Percentiles rank a stretch among this genome's conserved stretches.
phyloP scores from a whole-genome alignment of 2,888 invertebrate species.

The Bellardia bayeri region DNA sequence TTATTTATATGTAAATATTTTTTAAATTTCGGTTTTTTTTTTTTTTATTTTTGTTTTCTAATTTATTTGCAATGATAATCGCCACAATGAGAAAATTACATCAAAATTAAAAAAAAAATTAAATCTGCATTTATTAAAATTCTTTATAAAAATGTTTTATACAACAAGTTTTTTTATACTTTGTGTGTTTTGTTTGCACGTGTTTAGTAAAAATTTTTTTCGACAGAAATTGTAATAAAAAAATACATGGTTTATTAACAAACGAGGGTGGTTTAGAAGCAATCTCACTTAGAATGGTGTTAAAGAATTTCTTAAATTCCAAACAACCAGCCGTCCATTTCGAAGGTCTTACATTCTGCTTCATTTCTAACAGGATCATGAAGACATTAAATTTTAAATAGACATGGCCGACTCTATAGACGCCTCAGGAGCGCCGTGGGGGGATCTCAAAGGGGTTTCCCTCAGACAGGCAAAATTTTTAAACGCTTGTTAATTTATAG shows the following conservation, averaged over 20 bases:
- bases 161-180: conserved; percentile 1
- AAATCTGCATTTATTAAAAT: not conserved
- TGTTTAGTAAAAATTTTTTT: not conserved
- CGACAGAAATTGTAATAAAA: not conserved
- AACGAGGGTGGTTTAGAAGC: not conserved
- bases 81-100: not conserved
- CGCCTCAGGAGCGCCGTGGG: too few relatives aligned
- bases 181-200: not conserved
- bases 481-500: too few relatives aligned
- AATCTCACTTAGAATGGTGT: too few relatives aligned
- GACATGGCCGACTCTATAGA: too few relatives aligned
- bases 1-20: conserved; percentile 38
- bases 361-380: too few relatives aligned
- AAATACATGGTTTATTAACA: too few relatives aligned
- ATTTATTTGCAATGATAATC: not conserved
- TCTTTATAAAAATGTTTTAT: not conserved
- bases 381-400: too few relatives aligned
- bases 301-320: too few relatives aligned
- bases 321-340: too few relatives aligned
- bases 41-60: not conserved
- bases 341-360: too few relatives aligned
- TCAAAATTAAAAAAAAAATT: not conserved
- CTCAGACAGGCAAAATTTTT: too few relatives aligned
- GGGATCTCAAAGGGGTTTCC: too few relatives aligned
- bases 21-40: not conserved